These are phyloP conservation scores for Diorhabda carinulata DNA, from an alignment of 1,140 invertebrate species.

Conservation along the genomic window DNA sequence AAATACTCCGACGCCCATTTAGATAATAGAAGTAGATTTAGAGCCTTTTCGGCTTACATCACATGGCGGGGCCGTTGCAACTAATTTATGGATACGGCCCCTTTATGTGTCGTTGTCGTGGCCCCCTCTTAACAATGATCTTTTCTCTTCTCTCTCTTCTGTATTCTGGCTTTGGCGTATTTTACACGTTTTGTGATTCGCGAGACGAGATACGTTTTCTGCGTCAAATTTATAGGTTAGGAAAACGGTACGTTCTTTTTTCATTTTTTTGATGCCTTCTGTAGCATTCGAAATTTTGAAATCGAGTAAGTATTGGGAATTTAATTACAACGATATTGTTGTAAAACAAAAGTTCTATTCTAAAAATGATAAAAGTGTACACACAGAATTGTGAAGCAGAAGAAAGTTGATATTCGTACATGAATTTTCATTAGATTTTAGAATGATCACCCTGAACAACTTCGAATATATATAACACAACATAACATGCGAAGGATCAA, in stretches of 20 bases:
- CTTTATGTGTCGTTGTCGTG: slow-evolving; percentile 13
- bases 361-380: too few species aligned
- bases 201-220: not conserved
- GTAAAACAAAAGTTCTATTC: too few species aligned
- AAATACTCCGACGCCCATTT: slow-evolving; percentile 44
- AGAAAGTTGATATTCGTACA: too few species aligned
- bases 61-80: slow-evolving; percentile 36
- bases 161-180: not conserved
- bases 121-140: slow-evolving; percentile 13
- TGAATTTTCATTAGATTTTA: too few species aligned
- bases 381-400: too few species aligned
- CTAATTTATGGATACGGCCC: slow-evolving; percentile 42
- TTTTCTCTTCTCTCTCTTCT: slow-evolving; percentile 9
- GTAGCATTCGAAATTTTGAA: too few species aligned
- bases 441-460: too few species aligned
- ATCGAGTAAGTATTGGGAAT: too few species aligned
- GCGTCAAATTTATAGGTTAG: not conserved
- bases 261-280: not conserved
- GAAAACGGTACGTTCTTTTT: not conserved
- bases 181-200: slow-evolving; percentile 12
- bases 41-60: slow-evolving; percentile 43
- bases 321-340: too few species aligned
- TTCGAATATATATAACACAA: too few species aligned
- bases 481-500: too few species aligned
- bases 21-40: slow-evolving; percentile 46